These are phyloP conservation scores for Natrix natrix DNA, from an alignment of 2,797 vertebrate species.

Conservation along the genomic window DNA sequence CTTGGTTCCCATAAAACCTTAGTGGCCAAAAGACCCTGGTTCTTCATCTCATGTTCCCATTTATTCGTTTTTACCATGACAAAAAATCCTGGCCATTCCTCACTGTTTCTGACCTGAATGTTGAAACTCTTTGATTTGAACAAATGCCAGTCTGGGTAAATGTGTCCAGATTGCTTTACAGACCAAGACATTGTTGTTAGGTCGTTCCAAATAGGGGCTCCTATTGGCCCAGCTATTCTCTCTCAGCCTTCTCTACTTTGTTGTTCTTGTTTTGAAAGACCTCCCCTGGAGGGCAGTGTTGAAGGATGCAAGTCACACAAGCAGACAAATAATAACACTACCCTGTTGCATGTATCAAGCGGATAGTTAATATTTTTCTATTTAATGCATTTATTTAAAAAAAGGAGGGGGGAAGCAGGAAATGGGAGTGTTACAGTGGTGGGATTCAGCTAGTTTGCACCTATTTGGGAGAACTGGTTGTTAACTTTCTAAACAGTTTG, in stretches of 20 bases:
- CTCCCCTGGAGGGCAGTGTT: neutral
- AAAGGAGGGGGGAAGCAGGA: fast-evolving
- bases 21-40: neutral
- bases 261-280: neutral
- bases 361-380: neutral
- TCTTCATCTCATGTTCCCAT: neutral
- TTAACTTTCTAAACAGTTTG: no score
- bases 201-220: neutral
- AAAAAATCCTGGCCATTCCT: neutral
- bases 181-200: neutral
- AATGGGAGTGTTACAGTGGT: neutral
- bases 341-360: neutral
- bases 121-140: neutral
- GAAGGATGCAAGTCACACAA: neutral
- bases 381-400: neutral
- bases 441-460: no score
- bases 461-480: no score
- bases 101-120: neutral
- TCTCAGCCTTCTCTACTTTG: neutral
- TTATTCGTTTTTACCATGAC: neutral
- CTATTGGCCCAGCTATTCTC: neutral
- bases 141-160: neutral
- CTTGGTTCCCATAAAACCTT: neutral
- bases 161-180: neutral
- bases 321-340: neutral